These are phyloP conservation scores for Alces alces DNA, from an alignment of 2,113 vertebrate species.

Conservation along the genomic window DNA sequence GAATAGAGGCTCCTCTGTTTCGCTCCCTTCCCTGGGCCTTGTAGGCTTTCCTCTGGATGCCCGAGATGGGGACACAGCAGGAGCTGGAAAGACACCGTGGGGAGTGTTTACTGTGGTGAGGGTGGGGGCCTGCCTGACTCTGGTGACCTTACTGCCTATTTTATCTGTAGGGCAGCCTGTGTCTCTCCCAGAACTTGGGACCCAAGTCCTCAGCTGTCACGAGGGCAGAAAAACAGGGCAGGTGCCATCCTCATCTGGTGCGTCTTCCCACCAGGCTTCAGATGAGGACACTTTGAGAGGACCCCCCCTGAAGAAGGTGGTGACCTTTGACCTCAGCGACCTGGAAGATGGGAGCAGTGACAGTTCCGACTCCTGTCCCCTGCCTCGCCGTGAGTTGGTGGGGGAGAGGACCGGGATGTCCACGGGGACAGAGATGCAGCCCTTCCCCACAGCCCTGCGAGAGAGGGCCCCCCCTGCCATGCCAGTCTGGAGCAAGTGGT, in stretches of 20 bases:
- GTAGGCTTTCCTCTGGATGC: too few relatives aligned
- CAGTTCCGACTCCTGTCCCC: conserved; percentile 20
- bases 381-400: conserved; percentile 58
- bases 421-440: neutral
- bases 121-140: neutral
- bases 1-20: neutral
- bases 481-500: neutral
- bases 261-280: conserved; percentile 77
- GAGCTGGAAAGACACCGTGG: neutral
- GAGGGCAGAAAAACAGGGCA: neutral
- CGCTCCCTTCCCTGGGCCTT: neutral
- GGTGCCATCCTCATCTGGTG: neutral
- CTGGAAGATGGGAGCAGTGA: conserved; percentile 82
- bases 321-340: conserved; percentile 91
- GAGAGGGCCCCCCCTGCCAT: rapidly evolving
- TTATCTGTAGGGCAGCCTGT: neutral
- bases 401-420: neutral
- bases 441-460: neutral
- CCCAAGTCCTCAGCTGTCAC: neutral
- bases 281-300: conserved; percentile 80
- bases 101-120: neutral
- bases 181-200: neutral
- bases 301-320: conserved; percentile 83
- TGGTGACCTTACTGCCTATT: neutral
- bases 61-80: neutral